Base-by-base conservation (phyloP, 2,888 invertebrate genomes). In the Heliothis peltigera region DNA sequence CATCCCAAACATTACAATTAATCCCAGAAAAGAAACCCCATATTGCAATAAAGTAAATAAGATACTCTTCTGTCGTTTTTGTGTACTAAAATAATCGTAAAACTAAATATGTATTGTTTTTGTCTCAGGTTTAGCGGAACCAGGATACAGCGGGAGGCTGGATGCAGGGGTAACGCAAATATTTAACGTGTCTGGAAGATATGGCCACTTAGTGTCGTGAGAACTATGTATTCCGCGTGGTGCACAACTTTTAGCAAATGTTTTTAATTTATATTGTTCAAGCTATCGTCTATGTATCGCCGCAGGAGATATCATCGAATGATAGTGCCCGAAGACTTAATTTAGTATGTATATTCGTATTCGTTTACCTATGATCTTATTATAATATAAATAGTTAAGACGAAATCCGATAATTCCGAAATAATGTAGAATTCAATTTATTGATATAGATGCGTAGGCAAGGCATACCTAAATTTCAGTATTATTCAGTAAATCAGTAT, bases 81-180 rank as follows among this genome's bases (percentile, higher is more conserved):
- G 35, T 3, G 7, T 2, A 4, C 3, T 15, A 46, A 21, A 46
- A 10, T 46, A 46, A 17, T 0, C 5, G 17, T 35, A 54, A 28
- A 6, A n/a, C 39, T 60, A 55, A 53, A 73, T 21, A 19, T 10
- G 18, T 65, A 21, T 18, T 61, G 18, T 70, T 86, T 76, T 93
- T 93, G 92, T 91, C 87, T 58, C 86, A 94, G 93, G 92, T 92
- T 85, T 82, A 84, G 87, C 84, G 87, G 86, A 79, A 68, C 66
- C 62, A 73, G 83, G 78, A 84, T 81, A 80, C 80, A 82, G 83
- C 87, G 86, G 89, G 91, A 87, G 85, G 88, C 85, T 71, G 79
- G 75, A 60, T 61, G 85, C 85, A 84, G 85, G 84, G 83, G 66
- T 72, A 65, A 59, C 65, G 55, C 63, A 61, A 70, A 54, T 68